phyloP scores from a whole-genome alignment of 2,888 invertebrate genomes.

The Amiota minor region DNA sequence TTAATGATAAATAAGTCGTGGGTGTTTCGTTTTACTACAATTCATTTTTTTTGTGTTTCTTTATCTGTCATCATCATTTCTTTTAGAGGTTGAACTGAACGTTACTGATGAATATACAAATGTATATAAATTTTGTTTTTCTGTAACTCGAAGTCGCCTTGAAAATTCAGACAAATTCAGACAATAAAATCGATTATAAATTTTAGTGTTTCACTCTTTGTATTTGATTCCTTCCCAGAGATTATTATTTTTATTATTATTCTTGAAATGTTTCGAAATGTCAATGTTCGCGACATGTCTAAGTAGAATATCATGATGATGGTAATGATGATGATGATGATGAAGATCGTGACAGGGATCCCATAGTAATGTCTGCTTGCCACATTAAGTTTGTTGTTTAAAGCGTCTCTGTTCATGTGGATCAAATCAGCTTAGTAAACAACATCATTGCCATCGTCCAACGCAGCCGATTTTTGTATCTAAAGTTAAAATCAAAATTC shows the following conservation, averaged over 20 bases:
- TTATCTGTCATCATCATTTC: not conserved
- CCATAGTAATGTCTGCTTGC: no score
- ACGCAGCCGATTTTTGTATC: conserved; percentile 30
- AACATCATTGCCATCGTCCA: no score
- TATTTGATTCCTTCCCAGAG: no score
- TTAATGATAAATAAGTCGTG: conserved; percentile 63
- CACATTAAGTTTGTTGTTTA: conserved; percentile 46
- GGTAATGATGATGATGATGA: not conserved
- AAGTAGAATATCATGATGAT: not conserved
- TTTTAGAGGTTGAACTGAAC: not conserved
- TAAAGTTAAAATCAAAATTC: conserved; percentile 45
- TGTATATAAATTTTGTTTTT: no score
- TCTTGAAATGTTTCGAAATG: conserved; percentile 8
- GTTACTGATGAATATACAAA: no score
- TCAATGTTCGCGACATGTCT: not conserved
- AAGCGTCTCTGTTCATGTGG: conserved; percentile 46
- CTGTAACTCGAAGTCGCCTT: no score
- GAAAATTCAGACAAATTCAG: no score
- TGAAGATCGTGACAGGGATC: no score
- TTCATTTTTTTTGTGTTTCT: not conserved
- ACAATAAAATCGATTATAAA: no score
- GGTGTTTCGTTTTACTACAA: conserved; percentile 49
- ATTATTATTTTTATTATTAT: not conserved
- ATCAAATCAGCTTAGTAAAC: no score
- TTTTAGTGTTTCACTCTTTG: no score